These are phyloP conservation scores for Isoperla grammatica DNA, from an alignment of 2,888 invertebrate species.

Conservation along the genomic window DNA sequence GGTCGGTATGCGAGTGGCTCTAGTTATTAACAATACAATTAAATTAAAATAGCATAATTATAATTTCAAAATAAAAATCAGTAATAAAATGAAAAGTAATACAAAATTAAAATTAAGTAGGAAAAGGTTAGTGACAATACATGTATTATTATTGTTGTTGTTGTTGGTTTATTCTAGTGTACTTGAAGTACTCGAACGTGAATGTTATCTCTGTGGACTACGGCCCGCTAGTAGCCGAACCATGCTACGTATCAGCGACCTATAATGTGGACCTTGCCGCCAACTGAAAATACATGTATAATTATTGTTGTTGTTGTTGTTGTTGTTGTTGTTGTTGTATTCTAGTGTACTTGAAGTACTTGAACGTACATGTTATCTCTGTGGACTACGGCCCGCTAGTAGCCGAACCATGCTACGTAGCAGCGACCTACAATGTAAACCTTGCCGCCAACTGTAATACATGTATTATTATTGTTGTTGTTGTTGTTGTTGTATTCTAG, in stretches of 20 bases:
- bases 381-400: conserved; percentile 58
- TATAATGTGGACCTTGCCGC: conserved; percentile 54
- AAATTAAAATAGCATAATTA: too few relatives aligned
- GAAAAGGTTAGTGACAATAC: too few relatives aligned
- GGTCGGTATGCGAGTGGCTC: too few relatives aligned
- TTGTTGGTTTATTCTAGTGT: conserved; percentile 41
- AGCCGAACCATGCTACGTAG: conserved; percentile 53
- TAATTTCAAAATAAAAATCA: too few relatives aligned
- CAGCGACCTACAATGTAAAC: conserved; percentile 53
- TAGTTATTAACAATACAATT: too few relatives aligned
- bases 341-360: conserved; percentile 50
- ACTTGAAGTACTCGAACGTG: conserved; percentile 51
- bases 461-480: too few relatives aligned
- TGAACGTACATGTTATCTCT: conserved; percentile 55
- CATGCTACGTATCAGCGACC: conserved; percentile 56
- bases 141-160: too few relatives aligned
- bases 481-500: conserved; percentile 38
- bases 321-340: too few relatives aligned
- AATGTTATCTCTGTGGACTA: conserved; percentile 60
- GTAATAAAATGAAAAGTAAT: too few relatives aligned
- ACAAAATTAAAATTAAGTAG: too few relatives aligned
- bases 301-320: too few relatives aligned
- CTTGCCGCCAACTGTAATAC: conserved; percentile 52
- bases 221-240: conserved; percentile 50
- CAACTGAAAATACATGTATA: too few relatives aligned